These are phyloP conservation scores for Spinibarbus caldwelli DNA, from an alignment of 2,797 vertebrate genomes.

Conservation along the genomic window DNA sequence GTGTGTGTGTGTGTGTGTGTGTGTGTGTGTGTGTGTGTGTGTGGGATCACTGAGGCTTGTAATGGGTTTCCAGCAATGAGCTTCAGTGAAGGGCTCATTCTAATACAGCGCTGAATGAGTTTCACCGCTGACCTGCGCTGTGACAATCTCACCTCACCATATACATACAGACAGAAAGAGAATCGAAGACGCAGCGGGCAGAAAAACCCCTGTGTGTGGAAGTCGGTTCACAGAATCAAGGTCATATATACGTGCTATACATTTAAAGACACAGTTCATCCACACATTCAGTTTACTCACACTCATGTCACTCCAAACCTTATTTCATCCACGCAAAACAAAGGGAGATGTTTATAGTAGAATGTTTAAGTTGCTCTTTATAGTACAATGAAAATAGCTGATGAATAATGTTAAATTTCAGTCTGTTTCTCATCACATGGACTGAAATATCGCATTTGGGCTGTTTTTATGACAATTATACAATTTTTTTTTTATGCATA, in stretches of 20 bases:
- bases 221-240: neutral
- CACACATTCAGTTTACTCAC: neutral
- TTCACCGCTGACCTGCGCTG: constrained; percentile 41
- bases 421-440: neutral
- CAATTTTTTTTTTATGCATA: too few species aligned
- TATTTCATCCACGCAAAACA: neutral
- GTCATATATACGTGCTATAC: neutral
- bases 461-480: neutral
- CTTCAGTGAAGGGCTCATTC: constrained; percentile 29
- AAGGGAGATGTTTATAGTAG: neutral
- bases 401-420: neutral
- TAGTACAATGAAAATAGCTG: neutral
- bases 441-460: neutral
- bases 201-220: neutral
- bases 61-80: constrained; percentile 51
- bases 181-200: neutral
- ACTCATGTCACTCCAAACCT: neutral
- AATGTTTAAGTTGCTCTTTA: neutral
- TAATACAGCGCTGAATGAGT: constrained; percentile 46
- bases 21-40: neutral
- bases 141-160: constrained; percentile 30
- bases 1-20: neutral
- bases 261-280: neutral
- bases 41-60: constrained; percentile 52
- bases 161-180: neutral